Evolutionary conservation across 2,797 vertebrate species (phyloP), one percentile per base, ranked within the genome.

Genomic region (Xerus rutilus): DNA sequence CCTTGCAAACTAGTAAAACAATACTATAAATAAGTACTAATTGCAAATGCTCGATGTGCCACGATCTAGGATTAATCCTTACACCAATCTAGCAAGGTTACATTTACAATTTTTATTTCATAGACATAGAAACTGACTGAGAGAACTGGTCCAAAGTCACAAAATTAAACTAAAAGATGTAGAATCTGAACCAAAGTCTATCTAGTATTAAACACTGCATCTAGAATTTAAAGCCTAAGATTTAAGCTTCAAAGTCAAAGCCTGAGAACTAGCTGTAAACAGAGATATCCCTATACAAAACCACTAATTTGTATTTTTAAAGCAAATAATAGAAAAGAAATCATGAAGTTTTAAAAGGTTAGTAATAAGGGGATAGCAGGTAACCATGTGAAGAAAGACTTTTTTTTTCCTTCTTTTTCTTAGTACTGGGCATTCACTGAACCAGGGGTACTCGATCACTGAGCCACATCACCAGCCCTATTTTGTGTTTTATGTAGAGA

Each of bases 191-290:
- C 21, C 52, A 89, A 81, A 67, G 76, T 93, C 32, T 88, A 57
- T 52, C 15, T 32, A 54, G 4, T 70, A 13, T 47, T 64, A 82
- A 10, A 82, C 30, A 89, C 10, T 82, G 25, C 32, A 67, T 20
- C 13, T 54, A 84, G 7, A 49, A 12, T 15, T 28, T 69, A 84
- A 91, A 54, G 54, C n/a, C 15, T 64, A 88, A 90, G 47, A 52
- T 49, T 89, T 94, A 78, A 85, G 43, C 39, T 81, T 88, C 35
- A 89, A 67, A 95, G 64, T 76, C 32, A 85, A 92, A 93, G 39
- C 18, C 47, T 69, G 13, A 91, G 45, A 20, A 49, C 14, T 91
- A 43, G n/a, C 21, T 82, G 74, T 65, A 86, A 94, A 67, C 25
- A 70, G 65, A 92, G 35, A 52, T 4, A 92, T 67, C 17, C 25